Evolutionary conservation across 2,888 invertebrate genomes (phyloP), one percentile per base, ranked within the genome.

Genomic region (Melieria omissa): DNA sequence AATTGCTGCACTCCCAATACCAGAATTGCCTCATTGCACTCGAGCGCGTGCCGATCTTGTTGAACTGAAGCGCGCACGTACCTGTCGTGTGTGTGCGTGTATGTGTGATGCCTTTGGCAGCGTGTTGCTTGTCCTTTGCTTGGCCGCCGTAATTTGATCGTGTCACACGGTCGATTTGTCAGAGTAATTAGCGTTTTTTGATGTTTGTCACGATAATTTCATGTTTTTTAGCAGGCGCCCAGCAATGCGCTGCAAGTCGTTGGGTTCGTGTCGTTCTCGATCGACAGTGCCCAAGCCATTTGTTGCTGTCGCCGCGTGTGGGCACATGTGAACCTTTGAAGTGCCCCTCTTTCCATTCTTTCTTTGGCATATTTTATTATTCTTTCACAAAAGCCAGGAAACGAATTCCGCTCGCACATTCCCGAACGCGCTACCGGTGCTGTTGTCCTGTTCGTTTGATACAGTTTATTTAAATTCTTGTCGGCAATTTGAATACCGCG

Each of bases 201-300:
- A 73, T 71, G 47, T 64, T 74, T 78, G 78, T 78, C 78, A 78
- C 78, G 77, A 79, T 78, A 79, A 78, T 76, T 76, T 76, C 76
- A 75, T 78, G 75, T 76, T 75, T 78, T 77, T 74, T 65, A 77
- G 41, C 57, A 76, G 77, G 79, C 73, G 62, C 73, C 46, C 77
- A 79, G 64, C 7, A 64, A 70, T 47, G 7, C 29, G 29, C 29
- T 29, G 29, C 29, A 29, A 29, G 29, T 29, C 29, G 29, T 29
- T 29, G 29, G 2, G 29, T 29, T 29, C 29, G 29, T 29, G 29
- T 29, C 29, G 29, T 29, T 29, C 29, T 2, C 29, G 29, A 29
- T 29, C 29, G 29, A 3, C 29, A 29, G 29, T 29, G 29, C 29
- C 29, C 29, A 29, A 29, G 29, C 29, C 29, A 29, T 29, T 2